Conservation (phyloP, 2,888 invertebrate genomes). For the Chelonus formosanus region DNA sequence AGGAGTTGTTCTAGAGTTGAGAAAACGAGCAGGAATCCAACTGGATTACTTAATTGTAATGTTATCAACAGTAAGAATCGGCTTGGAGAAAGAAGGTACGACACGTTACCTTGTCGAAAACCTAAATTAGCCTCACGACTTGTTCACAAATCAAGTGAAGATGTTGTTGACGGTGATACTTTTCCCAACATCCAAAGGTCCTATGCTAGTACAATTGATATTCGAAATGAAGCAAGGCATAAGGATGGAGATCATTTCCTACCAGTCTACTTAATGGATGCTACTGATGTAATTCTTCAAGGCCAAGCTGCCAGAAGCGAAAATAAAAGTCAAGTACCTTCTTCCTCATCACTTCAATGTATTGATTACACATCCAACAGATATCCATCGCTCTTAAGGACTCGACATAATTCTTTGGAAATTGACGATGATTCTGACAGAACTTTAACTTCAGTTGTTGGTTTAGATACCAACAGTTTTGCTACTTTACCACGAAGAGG, state of each 20-base stretch:
- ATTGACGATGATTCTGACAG: slow-evolving; percentile 44
- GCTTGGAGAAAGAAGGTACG: slow-evolving; percentile 46
- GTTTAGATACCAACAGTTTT: slow-evolving; percentile 37
- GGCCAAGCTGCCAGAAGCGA: slow-evolving; percentile 46
- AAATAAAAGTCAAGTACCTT: slow-evolving; percentile 24
- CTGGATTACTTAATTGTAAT: slow-evolving; percentile 5
- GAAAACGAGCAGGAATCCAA: slow-evolving; percentile 24
- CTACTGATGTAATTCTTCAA: slow-evolving; percentile 54
- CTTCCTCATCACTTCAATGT: slow-evolving; percentile 7
- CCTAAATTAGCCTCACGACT: slow-evolving; percentile 44
- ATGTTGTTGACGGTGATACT: slow-evolving; percentile 50
- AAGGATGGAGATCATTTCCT: slow-evolving; percentile 18
- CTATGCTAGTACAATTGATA: slow-evolving; percentile 48
- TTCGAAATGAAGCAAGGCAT: slow-evolving; percentile 37
- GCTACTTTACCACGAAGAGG: slow-evolving; percentile 55
- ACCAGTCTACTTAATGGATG: slow-evolving; percentile 50
- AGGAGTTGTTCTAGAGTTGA: slow-evolving; percentile 33
- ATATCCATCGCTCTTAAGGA: slow-evolving; percentile 37
- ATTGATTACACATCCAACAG: slow-evolving; percentile 25
- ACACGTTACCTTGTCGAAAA: slow-evolving; percentile 53
- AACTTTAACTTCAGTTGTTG: slow-evolving; percentile 24
- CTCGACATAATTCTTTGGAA: slow-evolving; percentile 52
- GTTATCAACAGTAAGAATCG: slow-evolving; percentile 10
- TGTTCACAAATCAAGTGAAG: slow-evolving; percentile 55
- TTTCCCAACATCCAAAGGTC: slow-evolving; percentile 42